Percentiles rank a stretch among this genome's conserved stretches.
Conservation (phyloP, 2,113 vertebrate species). For the Takifugu flavidus region DNA sequence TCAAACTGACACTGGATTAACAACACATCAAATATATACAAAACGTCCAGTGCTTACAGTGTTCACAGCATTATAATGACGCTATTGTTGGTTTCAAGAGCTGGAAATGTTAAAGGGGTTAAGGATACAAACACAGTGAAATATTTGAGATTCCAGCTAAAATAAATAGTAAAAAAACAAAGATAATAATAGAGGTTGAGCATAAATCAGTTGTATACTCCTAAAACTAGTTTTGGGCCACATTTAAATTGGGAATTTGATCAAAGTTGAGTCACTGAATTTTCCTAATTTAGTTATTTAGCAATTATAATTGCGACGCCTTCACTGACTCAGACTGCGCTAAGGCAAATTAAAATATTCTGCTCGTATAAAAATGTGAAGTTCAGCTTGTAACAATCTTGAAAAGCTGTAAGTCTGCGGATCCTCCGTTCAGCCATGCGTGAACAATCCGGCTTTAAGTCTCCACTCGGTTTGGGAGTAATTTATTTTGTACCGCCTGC, state of each 20-base stretch:
- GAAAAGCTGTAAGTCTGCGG: not conserved
- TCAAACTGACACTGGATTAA: slow-evolving; percentile 45
- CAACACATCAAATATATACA: slow-evolving; percentile 9
- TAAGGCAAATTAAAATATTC: not conserved
- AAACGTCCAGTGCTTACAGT: no score
- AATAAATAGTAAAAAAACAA: not conserved
- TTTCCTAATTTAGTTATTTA: not conserved
- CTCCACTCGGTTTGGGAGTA: slow-evolving; percentile 14
- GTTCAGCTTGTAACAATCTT: slow-evolving; percentile 17
- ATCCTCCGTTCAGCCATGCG: slow-evolving; percentile 31
- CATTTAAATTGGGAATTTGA: not conserved
- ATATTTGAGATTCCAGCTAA: not conserved
- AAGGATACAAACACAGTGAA: no score
- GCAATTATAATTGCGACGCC: not conserved
- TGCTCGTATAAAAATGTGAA: slow-evolving; percentile 2
- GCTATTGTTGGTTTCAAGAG: no score
- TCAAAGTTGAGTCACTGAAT: not conserved
- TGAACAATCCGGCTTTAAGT: slow-evolving; percentile 66
- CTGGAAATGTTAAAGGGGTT: no score
- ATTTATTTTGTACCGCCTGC: slow-evolving; percentile 54
- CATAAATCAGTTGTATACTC: not conserved
- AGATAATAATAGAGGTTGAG: not conserved
- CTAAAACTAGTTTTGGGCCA: slow-evolving; percentile 2
- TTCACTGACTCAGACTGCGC: not conserved
- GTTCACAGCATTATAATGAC: no score